Percentiles rank a stretch among this genome's conserved stretches.
Evolutionary conservation across 2,797 vertebrate species (phyloP).

Genomic region (Enteromius afrohamiltoni): DNA sequence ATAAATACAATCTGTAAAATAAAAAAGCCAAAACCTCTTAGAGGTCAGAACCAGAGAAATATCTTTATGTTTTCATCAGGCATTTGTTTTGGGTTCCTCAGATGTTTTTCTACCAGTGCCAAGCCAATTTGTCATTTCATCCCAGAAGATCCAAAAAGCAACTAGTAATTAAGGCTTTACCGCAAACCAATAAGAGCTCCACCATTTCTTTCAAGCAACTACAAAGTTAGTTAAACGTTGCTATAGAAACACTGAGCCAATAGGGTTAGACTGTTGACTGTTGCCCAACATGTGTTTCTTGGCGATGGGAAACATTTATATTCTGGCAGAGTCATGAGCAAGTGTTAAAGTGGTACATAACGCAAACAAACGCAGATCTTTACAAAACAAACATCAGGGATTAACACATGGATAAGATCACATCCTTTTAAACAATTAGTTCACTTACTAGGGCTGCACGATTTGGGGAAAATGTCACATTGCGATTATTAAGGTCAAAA

Average conservation of each 20-base stretch:
- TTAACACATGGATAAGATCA: not conserved
- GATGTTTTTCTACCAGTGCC: conserved; percentile 44
- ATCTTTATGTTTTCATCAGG: conserved; percentile 25
- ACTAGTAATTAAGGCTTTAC: conserved; percentile 57
- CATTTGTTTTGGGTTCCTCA: conserved; percentile 53
- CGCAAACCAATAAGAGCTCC: conserved; percentile 43
- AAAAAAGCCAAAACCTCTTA: conserved; percentile 5
- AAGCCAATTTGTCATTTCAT: conserved; percentile 63
- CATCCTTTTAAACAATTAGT: too few species aligned
- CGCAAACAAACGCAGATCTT: not conserved
- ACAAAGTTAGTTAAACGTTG: conserved; percentile 39
- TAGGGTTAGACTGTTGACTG: not conserved
- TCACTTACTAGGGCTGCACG: too few species aligned
- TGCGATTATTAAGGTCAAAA: too few species aligned
- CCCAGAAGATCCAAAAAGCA: conserved; percentile 55
- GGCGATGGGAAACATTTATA: conserved; percentile 41
- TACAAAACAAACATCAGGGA: not conserved
- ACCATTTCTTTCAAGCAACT: conserved; percentile 50
- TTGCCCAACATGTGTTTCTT: conserved; percentile 5
- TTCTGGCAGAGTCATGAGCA: conserved; percentile 24
- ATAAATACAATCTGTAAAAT: not conserved
- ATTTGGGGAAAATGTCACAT: too few species aligned
- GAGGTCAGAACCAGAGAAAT: conserved; percentile 18
- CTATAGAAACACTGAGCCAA: conserved; percentile 30
- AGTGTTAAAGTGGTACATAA: not conserved